Evolutionary conservation across 1,140 invertebrate species (phyloP).

Genomic region (Brachionus asplanchnoidis): DNA sequence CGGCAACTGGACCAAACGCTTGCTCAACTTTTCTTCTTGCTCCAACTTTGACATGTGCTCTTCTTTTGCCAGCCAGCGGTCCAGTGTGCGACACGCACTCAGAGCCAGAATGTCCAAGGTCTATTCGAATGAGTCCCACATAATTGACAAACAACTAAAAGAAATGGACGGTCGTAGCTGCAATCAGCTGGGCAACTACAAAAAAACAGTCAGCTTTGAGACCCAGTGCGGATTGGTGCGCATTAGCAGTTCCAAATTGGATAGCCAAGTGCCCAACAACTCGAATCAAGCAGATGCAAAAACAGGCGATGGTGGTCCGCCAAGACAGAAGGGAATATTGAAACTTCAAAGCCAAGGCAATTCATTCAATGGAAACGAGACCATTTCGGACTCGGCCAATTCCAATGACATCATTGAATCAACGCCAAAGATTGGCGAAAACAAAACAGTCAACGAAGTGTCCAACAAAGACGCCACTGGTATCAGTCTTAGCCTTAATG

Average conservation of each 20-base stretch:
- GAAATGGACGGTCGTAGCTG: background rate
- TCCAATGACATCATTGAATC: constrained; percentile 17
- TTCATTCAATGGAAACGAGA: constrained; percentile 19
- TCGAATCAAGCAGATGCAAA: background rate
- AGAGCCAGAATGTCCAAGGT: constrained; percentile 26
- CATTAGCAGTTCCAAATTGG: background rate
- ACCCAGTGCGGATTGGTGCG: background rate
- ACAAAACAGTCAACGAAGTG: background rate
- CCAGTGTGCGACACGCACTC: background rate
- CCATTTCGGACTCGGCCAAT: background rate
- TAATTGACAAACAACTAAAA: background rate
- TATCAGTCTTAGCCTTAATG: background rate
- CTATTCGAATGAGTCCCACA: background rate
- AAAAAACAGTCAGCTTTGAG: constrained; percentile 15
- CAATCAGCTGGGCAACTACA: background rate
- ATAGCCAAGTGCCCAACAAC: background rate
- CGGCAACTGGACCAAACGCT: constrained; percentile 85
- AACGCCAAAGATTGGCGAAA: constrained; percentile 7
- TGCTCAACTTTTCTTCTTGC: constrained; percentile 74
- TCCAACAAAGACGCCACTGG: background rate
- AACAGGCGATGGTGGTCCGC: background rate
- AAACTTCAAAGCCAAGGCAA: background rate
- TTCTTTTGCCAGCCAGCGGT: background rate
- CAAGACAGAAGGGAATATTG: background rate
- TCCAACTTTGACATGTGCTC: background rate